Evolutionary conservation across 2,113 vertebrate species (phyloP), one percentile per base, ranked within the genome.

Genomic region (Ifrita kowaldi): DNA sequence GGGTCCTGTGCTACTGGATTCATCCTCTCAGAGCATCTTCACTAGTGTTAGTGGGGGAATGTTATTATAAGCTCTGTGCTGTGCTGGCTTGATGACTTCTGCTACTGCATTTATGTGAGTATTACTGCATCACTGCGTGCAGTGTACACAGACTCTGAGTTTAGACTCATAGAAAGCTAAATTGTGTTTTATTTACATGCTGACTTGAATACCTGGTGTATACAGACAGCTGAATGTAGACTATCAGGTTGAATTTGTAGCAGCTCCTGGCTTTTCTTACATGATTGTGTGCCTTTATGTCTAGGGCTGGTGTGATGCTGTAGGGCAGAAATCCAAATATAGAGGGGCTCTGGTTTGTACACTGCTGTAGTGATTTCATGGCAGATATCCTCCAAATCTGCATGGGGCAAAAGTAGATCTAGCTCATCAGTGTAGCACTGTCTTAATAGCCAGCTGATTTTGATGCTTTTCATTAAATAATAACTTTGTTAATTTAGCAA

Each of bases 21-120:
- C 1, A 24, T 53, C n/a, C 21, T 39, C 14, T 21, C 8, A 19
- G 41, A 63, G 10, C 28, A 67, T 67, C 15, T 35, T 63, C 69
- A 9, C 18, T 64, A 1, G 5, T n/a, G 30, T 26, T 73, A 16
- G 22, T 26, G 4, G 24, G 17, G 4, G 5, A 46, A 71, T 44
- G 24, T 75, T 44, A 3, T 13, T 53, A 3, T 6, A 16, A 76
- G 21, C 13, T 69, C 13, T 71, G 14, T 84, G n/a, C 30, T 75
- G 11, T 32, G 33, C 13, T 91, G 41, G 11, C 35, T 33, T 2
- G 4, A 16, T 76, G 5, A 6, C 44, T 91, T 78, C n/a, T 80
- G n/a, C 7, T 23, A 2, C 42, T 64, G 8, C 14, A 0, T 63
- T 71, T 46, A 7, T 6, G 9, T 53, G 23, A 2, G 6, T 42